phyloP scores from a whole-genome alignment of 2,888 invertebrate genomes.

The Philereme transversata region DNA sequence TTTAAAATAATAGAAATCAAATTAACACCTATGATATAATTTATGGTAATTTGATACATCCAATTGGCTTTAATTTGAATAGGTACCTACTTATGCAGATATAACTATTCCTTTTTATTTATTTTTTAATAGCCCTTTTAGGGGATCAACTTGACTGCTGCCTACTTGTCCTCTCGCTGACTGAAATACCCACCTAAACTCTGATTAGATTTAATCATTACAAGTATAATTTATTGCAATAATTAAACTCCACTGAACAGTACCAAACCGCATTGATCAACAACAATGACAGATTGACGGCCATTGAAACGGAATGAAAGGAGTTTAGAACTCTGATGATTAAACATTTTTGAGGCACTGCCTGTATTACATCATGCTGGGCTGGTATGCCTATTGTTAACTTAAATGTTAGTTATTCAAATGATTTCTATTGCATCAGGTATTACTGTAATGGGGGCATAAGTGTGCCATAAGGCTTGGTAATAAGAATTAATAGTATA shows the following conservation, averaged over 20 bases:
- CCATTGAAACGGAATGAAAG: conserved; percentile 56
- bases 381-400: conserved; percentile 13
- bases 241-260: conserved; percentile 60
- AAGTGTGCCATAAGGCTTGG: no score
- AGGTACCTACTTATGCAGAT: no score
- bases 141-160: no score
- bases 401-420: neutral
- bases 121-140: no score
- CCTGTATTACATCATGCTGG: conserved; percentile 56
- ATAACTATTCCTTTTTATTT: no score
- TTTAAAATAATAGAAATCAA: no score
- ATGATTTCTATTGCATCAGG: neutral
- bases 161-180: no score
- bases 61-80: no score
- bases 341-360: conserved; percentile 54
- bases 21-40: no score
- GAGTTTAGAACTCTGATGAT: conserved; percentile 56
- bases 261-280: conserved; percentile 50
- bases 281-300: conserved; percentile 49
- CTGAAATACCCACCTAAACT: neutral
- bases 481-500: no score
- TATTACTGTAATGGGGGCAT: neutral
- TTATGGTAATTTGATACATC: no score
- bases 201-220: conserved; percentile 34
- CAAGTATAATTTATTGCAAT: conserved; percentile 43